Base-by-base conservation (phyloP, 2,888 invertebrate species). In the Dicyrtoma fusca region DNA sequence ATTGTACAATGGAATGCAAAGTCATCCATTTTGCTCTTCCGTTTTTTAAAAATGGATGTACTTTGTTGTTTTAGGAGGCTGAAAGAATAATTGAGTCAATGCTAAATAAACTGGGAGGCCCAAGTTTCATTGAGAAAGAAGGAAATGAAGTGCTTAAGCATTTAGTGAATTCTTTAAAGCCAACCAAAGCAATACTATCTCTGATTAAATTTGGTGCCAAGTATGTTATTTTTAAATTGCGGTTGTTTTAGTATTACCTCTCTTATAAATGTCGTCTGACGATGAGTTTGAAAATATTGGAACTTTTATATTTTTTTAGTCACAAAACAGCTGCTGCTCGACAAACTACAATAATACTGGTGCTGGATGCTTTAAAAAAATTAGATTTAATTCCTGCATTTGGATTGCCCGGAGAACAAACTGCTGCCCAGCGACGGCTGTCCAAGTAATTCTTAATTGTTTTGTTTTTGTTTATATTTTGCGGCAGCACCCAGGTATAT, bases 111-210 rank as follows among this genome's bases (percentile, higher is more conserved):
- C 21, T 49, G 13, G 71, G 71, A 2, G 64, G 65, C 13, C 64
- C 65, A 1, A 49, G 55, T 47, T 71, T 65, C 21, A 71, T 71
- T 59, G 71, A 71, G 21, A 57, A 51, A n/a, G 71, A 71, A 71
- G 51, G 65, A 5, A 65, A 57, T 23, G 65, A 64, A 45, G 57
- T 71, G 2, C 26, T 71, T 0, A 42, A 55, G 47, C 53, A 65
- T 25, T 14, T 71, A 23, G 49, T 57, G 26, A 25, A 44, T 23
- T 14, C 63, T 44, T 34, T 64, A 42, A 59, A 65, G 21, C 71
- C 71, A 21, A 13, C 17, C 14, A 57, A 44, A 59, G 57, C 71
- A 1, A 57, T 57, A 21, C 8, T 63, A 42, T 21, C 19, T 6
- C 42, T 71, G 23, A 62, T 62, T 23, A 63, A 64, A 57, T 68